These are phyloP conservation scores for Ictidomys tridecemlineatus DNA, from an alignment of 2,113 vertebrate genomes.

Conservation along the genomic window DNA sequence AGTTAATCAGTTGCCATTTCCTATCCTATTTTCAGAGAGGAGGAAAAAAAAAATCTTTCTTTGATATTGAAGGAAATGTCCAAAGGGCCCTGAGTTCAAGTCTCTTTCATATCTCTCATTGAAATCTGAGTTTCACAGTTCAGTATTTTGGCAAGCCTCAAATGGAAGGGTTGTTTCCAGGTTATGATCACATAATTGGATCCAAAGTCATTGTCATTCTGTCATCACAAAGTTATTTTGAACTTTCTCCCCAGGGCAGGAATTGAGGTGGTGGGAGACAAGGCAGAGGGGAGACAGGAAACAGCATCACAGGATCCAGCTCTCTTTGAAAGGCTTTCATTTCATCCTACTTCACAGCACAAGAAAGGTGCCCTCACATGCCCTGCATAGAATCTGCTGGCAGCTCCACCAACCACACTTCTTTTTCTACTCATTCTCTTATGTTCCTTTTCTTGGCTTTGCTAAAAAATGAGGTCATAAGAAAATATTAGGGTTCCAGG, in stretches of 20 bases:
- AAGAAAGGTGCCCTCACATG: not conserved
- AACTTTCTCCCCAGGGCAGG: constrained; percentile 49
- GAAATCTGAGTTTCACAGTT: constrained; percentile 26
- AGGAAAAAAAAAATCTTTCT: not conserved
- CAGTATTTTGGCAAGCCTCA: not conserved
- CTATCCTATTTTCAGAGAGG: not conserved
- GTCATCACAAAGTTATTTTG: constrained; percentile 65
- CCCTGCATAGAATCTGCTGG: not conserved
- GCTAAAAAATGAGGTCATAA: not conserved
- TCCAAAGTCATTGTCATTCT: constrained; percentile 56
- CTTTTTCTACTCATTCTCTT: not conserved
- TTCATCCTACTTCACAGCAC: constrained; percentile 49
- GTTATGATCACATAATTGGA: constrained; percentile 52
- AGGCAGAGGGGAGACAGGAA: not conserved
- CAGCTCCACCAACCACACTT: not conserved
- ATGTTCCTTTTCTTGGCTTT: not conserved
- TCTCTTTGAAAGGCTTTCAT: constrained; percentile 50
- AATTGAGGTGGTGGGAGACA: constrained; percentile 7
- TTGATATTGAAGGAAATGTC: constrained; percentile 47
- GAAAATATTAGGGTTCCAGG: not conserved
- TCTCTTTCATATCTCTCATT: constrained; percentile 23
- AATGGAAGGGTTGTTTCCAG: constrained; percentile 53
- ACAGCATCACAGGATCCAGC: not conserved
- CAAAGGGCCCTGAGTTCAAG: constrained; percentile 71
- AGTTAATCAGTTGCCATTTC: not conserved